Conservation (phyloP, 2,888 invertebrate genomes). For the Trachelus iudaicus region DNA sequence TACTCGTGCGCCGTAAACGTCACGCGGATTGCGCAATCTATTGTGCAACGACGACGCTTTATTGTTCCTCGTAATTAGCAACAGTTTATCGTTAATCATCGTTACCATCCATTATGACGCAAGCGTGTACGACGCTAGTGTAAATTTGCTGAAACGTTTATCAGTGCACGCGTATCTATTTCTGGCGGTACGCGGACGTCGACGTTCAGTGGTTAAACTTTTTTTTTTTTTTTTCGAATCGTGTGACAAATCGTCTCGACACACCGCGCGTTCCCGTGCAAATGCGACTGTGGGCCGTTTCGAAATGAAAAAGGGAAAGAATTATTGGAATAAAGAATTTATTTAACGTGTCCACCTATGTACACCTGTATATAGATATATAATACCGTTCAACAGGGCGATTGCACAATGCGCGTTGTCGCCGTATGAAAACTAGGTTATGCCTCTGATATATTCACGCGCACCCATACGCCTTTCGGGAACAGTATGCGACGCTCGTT, state of each 20-base stretch:
- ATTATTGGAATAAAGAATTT: background rate
- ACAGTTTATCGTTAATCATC: slow-evolving; percentile 41
- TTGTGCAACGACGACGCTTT: slow-evolving; percentile 5
- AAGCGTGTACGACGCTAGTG: background rate
- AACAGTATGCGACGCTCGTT: background rate
- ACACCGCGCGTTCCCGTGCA: rapidly evolving
- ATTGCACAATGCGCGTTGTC: background rate
- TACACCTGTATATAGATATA: too few species aligned
- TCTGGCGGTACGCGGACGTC: background rate
- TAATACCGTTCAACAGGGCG: background rate
- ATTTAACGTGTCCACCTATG: rapidly evolving
- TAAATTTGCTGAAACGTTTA: background rate
- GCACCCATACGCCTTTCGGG: background rate
- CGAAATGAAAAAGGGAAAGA: background rate
- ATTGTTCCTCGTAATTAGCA: slow-evolving; percentile 44
- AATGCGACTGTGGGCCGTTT: background rate
- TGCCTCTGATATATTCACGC: background rate
- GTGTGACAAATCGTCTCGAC: background rate
- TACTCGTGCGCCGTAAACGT: background rate
- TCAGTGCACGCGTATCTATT: background rate
- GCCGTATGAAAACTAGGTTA: background rate
- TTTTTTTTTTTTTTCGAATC: too few species aligned
- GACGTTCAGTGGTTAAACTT: background rate
- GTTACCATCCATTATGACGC: slow-evolving; percentile 2
- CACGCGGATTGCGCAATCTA: background rate